phyloP scores from a whole-genome alignment of 2,888 invertebrate species.

The Acronicta alni region DNA sequence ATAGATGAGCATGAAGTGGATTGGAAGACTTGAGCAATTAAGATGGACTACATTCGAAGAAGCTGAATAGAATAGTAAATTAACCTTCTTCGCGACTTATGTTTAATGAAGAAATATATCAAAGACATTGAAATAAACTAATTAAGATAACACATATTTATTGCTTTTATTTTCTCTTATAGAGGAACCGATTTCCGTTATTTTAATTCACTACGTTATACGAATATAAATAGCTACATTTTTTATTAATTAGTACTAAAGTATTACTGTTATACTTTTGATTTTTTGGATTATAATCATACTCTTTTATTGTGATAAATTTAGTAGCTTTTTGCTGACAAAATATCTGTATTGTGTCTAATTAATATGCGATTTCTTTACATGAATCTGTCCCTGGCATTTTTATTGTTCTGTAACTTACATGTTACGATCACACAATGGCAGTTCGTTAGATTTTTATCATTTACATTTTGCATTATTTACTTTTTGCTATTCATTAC shows the following conservation, averaged over 20 bases:
- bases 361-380: neutral
- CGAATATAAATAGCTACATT: neutral
- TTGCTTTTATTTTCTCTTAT: neutral
- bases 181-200: neutral
- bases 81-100: slow-evolving; percentile 53
- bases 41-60: slow-evolving; percentile 59
- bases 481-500: neutral
- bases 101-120: slow-evolving; percentile 41
- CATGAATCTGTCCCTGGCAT: neutral
- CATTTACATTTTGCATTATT: neutral
- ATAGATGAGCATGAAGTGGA: slow-evolving; percentile 70
- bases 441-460: neutral
- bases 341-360: too few relatives aligned
- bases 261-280: too few relatives aligned
- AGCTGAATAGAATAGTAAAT: slow-evolving; percentile 50
- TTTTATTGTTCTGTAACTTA: neutral
- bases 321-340: neutral
- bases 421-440: neutral
- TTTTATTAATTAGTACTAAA: neutral
- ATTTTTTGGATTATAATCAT: neutral
- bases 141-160: neutral
- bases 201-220: neutral
- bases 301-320: too few relatives aligned
- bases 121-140: slow-evolving; percentile 48
- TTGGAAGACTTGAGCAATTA: slow-evolving; percentile 83